Conservation (phyloP, 1,140 invertebrate species). For the Leptinotarsa lineolata region DNA sequence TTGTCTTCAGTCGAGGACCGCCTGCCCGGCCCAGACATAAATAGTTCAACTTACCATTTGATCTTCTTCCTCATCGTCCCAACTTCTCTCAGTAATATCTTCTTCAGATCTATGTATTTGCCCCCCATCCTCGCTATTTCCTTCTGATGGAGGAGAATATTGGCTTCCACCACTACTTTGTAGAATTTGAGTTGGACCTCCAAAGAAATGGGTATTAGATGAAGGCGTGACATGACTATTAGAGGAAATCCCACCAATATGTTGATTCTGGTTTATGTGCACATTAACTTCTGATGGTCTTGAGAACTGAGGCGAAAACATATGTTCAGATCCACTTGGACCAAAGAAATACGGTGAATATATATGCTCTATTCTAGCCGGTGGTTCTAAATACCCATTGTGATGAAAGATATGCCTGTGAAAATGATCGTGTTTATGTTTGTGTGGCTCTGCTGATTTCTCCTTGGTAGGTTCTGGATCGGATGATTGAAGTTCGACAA, state of each 20-base stretch:
- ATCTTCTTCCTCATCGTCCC: neutral
- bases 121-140: neutral
- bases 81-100: neutral
- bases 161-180: neutral
- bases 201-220: neutral
- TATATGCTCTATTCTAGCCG: too few species aligned
- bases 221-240: neutral
- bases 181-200: neutral
- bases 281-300: neutral
- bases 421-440: neutral
- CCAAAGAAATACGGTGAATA: too few species aligned
- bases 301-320: too few species aligned
- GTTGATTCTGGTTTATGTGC: neutral
- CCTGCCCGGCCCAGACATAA: too few species aligned
- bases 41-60: neutral
- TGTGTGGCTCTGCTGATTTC: neutral
- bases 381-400: neutral
- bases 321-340: too few species aligned
- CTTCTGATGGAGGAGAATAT: neutral
- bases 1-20: too few species aligned
- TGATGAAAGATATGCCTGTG: neutral
- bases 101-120: neutral
- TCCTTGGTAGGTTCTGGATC: neutral
- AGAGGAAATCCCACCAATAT: neutral
- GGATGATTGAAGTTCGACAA: too few species aligned